Conservation (phyloP, 2,113 vertebrate genomes). For the Excalfactoria chinensis region DNA sequence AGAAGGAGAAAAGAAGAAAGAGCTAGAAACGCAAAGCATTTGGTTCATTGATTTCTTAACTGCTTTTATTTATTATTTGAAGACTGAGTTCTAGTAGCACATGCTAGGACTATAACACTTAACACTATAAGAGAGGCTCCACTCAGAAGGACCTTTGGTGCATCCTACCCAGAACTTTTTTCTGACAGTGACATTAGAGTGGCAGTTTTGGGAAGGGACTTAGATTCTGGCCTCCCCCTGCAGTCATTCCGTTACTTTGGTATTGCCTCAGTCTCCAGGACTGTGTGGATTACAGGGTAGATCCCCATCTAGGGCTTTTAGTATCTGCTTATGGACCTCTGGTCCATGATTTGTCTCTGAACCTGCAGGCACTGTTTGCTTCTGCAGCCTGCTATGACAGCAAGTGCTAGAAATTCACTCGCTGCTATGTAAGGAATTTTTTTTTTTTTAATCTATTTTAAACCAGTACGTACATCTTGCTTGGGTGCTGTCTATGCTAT, state of each 20-base stretch:
- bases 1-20: not conserved
- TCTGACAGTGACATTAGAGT: not conserved
- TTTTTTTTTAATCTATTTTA: not conserved
- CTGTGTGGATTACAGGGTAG: not conserved
- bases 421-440: not conserved
- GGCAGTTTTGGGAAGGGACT: not conserved
- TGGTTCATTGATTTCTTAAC: not conserved
- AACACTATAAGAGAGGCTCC: not conserved
- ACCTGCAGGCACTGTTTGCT: not conserved
- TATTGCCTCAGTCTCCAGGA: not conserved
- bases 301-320: not conserved
- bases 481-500: not conserved
- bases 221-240: fast-evolving
- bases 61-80: not conserved
- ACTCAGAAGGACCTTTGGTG: not conserved
- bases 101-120: not conserved
- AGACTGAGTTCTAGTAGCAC: not conserved
- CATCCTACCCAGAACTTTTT: not conserved
- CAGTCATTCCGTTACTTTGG: not conserved
- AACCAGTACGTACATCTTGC: not conserved
- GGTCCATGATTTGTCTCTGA: not conserved
- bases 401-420: not conserved
- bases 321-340: not conserved
- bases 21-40: not conserved
- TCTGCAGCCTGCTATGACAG: not conserved